A percentile compares a stretch with the other conserved stretches of the same genome.
phyloP scores from a whole-genome alignment of 2,888 invertebrate genomes.

The Nemotelus pantherinus region DNA sequence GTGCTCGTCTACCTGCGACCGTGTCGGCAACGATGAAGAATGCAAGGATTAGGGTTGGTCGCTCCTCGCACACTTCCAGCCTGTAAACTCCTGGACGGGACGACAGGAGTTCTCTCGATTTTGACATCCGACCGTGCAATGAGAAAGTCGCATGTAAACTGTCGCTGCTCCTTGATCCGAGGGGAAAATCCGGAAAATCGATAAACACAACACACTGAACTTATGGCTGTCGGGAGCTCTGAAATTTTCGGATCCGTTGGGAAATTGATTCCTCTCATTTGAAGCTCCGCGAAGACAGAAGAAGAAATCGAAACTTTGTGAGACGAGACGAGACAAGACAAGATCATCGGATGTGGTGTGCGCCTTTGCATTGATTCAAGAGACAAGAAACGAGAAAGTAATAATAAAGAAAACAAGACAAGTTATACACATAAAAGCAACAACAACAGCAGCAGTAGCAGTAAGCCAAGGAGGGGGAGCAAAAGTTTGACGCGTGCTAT shows the following conservation, averaged over 20 bases:
- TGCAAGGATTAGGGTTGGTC: slow-evolving; percentile 36
- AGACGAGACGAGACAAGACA: background rate
- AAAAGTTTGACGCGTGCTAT: background rate
- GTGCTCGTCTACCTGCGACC: slow-evolving; percentile 28
- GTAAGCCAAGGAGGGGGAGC: background rate
- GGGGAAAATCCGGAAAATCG: slow-evolving; percentile 38
- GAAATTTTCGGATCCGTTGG: background rate
- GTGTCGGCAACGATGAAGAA: slow-evolving; percentile 11
- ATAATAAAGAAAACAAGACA: too few relatives aligned
- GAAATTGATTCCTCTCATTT: slow-evolving; percentile 1
- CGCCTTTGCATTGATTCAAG: background rate
- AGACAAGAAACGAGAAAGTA: background rate
- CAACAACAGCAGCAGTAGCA: background rate
- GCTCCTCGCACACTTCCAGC: slow-evolving; percentile 23
- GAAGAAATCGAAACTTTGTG: background rate
- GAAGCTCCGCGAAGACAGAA: background rate
- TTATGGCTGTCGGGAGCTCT: slow-evolving; percentile 3
- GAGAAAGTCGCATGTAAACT: slow-evolving; percentile 36
- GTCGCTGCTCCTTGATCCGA: slow-evolving; percentile 21
- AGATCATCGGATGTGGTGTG: slow-evolving; percentile 3
- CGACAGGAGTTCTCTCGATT: slow-evolving; percentile 16
- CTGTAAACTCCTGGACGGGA: background rate
- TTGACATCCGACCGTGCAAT: slow-evolving; percentile 26
- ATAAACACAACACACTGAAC: slow-evolving; percentile 20
- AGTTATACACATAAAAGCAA: too few relatives aligned